Conservation (phyloP, 2,797 vertebrate genomes). For the Microctenopoma steveboyesi region DNA sequence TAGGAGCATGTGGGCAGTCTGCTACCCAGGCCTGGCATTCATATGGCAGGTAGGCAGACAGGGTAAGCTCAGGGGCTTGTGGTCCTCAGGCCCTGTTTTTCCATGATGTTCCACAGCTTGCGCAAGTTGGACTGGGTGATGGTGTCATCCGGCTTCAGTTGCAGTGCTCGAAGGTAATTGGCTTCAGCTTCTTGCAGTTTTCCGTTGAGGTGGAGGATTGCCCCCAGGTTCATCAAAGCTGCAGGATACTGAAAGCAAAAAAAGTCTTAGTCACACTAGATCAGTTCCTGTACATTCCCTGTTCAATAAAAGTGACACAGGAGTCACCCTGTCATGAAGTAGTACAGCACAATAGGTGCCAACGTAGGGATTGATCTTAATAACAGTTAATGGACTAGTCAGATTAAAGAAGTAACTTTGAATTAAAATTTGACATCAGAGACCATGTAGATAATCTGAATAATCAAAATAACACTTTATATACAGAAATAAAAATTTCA, state of each 20-base stretch:
- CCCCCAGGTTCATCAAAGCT: slow-evolving; percentile 98
- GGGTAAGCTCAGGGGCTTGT: slow-evolving; percentile 72
- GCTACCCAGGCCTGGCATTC: slow-evolving; percentile 44
- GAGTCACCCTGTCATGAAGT: not conserved
- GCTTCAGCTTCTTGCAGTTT: slow-evolving; percentile 93
- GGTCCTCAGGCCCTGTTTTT: slow-evolving; percentile 96
- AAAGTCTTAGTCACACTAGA: slow-evolving; percentile 8
- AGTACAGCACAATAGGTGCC: not conserved
- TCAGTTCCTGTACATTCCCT: not conserved
- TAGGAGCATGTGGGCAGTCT: slow-evolving; percentile 15
- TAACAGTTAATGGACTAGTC: slow-evolving; percentile 18
- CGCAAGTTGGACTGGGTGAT: slow-evolving; percentile 99
- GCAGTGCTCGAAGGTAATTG: slow-evolving; percentile 96
- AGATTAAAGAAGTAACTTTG: slow-evolving; percentile 26
- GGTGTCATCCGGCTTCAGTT: slow-evolving; percentile 94
- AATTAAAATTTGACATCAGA: slow-evolving; percentile 25
- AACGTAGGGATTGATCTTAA: slow-evolving; percentile 8
- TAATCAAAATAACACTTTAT: slow-evolving; percentile 39
- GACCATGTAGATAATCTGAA: slow-evolving; percentile 21
- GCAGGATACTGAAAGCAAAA: slow-evolving; percentile 90
- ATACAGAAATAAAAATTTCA: slow-evolving; percentile 31
- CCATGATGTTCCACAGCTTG: slow-evolving; percentile 99
- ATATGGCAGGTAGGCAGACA: slow-evolving; percentile 40
- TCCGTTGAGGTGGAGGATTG: slow-evolving; percentile 98
- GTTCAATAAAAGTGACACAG: slow-evolving; percentile 15